Percentiles rank a stretch among this genome's conserved stretches.
These are phyloP conservation scores for Erebia palarica DNA, from an alignment of 2,888 invertebrate species.

Conservation along the genomic window DNA sequence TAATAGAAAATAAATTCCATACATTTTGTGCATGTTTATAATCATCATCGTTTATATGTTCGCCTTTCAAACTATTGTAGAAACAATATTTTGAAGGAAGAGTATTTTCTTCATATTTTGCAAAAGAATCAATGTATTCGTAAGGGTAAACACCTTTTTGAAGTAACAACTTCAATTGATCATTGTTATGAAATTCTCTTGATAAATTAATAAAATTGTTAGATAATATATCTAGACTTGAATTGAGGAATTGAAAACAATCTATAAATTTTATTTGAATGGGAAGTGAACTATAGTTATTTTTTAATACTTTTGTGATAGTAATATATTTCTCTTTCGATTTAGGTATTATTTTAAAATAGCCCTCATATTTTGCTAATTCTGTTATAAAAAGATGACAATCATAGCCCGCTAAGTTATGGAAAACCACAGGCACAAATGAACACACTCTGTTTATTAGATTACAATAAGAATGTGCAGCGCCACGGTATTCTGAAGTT, in stretches of 20 bases:
- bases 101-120: neutral
- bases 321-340: conserved; percentile 11
- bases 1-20: neutral
- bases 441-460: conserved; percentile 16
- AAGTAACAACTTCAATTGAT: conserved; percentile 24
- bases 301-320: conserved; percentile 17
- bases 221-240: neutral
- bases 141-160: conserved; percentile 7
- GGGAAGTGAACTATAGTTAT: neutral
- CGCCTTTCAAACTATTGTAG: neutral
- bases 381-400: conserved; percentile 23
- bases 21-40: neutral
- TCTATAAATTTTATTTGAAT: conserved; percentile 31
- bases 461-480: conserved; percentile 23
- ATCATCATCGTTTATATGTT: neutral
- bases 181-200: conserved; percentile 13
- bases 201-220: conserved; percentile 26
- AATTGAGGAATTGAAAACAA: conserved; percentile 23
- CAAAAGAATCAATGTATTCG: neutral
- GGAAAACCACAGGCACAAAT: conserved; percentile 22
- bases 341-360: conserved; percentile 23
- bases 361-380: conserved; percentile 19
- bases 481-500: conserved; percentile 17
- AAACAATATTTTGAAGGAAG: conserved; percentile 1
- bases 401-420: conserved; percentile 23